Conservation (phyloP, 1,140 invertebrate species). For the Zaprionus davidi region DNA sequence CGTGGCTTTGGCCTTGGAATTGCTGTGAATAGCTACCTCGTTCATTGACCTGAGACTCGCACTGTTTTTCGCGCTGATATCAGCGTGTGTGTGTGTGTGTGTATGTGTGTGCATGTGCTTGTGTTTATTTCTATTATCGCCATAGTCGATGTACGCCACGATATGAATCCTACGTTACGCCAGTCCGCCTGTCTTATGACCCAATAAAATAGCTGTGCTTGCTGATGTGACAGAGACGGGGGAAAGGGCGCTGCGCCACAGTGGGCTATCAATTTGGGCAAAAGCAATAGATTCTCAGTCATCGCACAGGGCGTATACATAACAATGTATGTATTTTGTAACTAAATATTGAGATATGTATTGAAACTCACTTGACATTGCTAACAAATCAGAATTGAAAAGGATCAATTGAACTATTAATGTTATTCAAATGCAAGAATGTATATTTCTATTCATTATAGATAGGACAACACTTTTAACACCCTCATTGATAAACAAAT, state of each 20-base stretch:
- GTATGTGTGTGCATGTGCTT: conserved; percentile 45
- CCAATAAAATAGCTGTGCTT: conserved; percentile 67
- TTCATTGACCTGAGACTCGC: conserved; percentile 74
- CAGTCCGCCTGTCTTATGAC: conserved; percentile 64
- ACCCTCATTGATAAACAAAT: no score
- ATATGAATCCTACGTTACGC: conserved; percentile 58
- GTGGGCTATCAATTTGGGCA: conserved; percentile 45
- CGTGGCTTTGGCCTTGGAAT: conserved; percentile 80
- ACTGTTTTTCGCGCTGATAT: conserved; percentile 53
- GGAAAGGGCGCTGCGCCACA: neutral
- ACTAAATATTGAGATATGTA: neutral
- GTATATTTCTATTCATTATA: no score
- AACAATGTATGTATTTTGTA: conserved; percentile 1
- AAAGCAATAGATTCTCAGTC: conserved; percentile 24
- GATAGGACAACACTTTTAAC: no score
- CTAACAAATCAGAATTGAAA: neutral
- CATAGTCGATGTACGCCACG: conserved; percentile 66
- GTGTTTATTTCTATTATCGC: conserved; percentile 77
- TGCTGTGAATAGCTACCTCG: conserved; percentile 58
- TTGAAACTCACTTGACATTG: neutral
- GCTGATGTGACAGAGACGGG: neutral
- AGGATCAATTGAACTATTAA: no score
- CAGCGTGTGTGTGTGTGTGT: conserved; percentile 19
- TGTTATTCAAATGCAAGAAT: no score
- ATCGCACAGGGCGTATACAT: conserved; percentile 17